A percentile compares a stretch with the other conserved stretches of the same genome.
Evolutionary conservation across 2,888 invertebrate genomes (phyloP).

Genomic region (Microctonus aethiopoides): DNA sequence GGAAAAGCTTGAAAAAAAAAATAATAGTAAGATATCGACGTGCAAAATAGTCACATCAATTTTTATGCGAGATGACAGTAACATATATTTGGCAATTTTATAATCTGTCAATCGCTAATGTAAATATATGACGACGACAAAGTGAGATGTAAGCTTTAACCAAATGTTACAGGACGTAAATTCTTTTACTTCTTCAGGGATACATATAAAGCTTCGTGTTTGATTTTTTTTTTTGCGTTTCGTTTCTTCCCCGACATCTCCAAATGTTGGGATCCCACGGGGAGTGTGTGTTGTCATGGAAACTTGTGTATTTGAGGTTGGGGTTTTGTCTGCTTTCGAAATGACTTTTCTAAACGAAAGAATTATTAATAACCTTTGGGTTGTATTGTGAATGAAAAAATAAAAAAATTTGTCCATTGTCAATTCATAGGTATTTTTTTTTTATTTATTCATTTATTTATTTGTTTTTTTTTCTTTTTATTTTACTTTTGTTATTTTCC

Average conservation of each 20-base stretch:
- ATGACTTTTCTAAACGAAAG: background rate
- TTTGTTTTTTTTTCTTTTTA: background rate
- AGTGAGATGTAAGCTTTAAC: background rate
- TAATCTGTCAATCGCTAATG: background rate
- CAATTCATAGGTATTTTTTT: background rate
- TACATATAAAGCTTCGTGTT: no score
- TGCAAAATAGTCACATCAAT: no score
- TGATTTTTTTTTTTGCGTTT: background rate
- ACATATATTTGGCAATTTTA: background rate
- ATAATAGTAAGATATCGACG: background rate
- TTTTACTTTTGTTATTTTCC: background rate
- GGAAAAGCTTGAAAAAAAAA: background rate
- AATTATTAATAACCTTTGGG: background rate
- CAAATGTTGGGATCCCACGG: background rate
- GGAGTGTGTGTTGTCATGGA: conserved; percentile 4
- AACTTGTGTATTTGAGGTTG: background rate
- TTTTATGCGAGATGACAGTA: no score
- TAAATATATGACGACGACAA: background rate
- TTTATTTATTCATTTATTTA: no score
- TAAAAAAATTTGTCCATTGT: background rate
- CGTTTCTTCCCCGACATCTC: background rate
- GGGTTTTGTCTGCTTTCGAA: background rate
- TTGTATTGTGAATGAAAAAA: no score
- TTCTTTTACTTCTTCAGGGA: no score
- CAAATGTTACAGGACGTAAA: background rate